These are phyloP conservation scores for Macaria notata DNA, from an alignment of 2,888 invertebrate genomes.

Conservation along the genomic window DNA sequence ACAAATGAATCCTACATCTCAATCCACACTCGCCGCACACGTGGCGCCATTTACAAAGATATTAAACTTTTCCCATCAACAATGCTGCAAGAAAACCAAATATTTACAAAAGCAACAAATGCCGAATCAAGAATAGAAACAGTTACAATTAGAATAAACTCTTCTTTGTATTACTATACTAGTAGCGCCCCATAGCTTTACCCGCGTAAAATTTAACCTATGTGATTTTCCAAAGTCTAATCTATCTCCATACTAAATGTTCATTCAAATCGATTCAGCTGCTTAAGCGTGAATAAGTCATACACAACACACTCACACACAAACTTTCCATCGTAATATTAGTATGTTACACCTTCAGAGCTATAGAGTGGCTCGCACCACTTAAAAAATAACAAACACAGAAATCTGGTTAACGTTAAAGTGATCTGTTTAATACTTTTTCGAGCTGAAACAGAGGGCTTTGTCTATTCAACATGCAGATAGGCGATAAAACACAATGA, in stretches of 20 bases:
- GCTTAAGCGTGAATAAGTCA: too few relatives aligned
- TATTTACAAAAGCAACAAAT: slow-evolving; percentile 54
- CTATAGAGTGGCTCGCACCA: slow-evolving; percentile 17
- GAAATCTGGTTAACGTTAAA: not conserved
- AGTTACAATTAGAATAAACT: slow-evolving; percentile 25
- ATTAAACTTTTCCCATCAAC: slow-evolving; percentile 70
- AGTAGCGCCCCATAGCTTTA: too few relatives aligned
- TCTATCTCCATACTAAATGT: too few relatives aligned
- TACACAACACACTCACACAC: too few relatives aligned
- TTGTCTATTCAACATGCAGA: slow-evolving; percentile 68
- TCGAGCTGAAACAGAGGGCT: slow-evolving; percentile 64
- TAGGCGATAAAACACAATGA: slow-evolving; percentile 45
- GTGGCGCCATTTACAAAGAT: slow-evolving; percentile 61
- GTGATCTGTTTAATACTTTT: slow-evolving; percentile 52
- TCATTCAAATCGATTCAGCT: too few relatives aligned
- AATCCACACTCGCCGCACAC: slow-evolving; percentile 42
- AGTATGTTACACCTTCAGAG: slow-evolving; percentile 14
- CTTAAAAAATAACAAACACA: slow-evolving; percentile 30
- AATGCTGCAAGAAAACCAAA: slow-evolving; percentile 64
- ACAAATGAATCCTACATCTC: slow-evolving; percentile 42
- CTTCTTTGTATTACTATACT: slow-evolving; percentile 5
- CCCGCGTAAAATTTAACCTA: too few relatives aligned
- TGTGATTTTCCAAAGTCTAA: too few relatives aligned
- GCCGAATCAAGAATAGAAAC: slow-evolving; percentile 33
- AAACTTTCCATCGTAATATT: too few relatives aligned